Percentiles rank a stretch among this genome's conserved stretches.
These are phyloP conservation scores for Nemoura dubitans DNA, from an alignment of 2,888 invertebrate genomes.

Conservation along the genomic window DNA sequence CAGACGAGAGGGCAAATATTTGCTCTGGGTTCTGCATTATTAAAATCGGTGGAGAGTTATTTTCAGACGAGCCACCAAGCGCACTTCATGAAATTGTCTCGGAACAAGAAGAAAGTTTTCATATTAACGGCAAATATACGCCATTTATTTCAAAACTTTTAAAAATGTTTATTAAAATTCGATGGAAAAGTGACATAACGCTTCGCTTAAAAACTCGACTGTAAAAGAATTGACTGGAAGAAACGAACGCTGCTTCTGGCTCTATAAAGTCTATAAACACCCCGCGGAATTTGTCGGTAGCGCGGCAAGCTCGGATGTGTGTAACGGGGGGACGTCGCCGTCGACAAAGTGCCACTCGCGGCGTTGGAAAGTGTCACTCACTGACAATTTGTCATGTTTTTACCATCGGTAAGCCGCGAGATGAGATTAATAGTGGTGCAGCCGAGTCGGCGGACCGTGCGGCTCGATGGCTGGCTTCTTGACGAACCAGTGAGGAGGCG, in stretches of 20 bases:
- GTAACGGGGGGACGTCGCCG: too few relatives aligned
- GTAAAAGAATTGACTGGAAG: too few relatives aligned
- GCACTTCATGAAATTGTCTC: not conserved
- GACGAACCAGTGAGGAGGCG: not conserved
- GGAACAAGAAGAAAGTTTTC: not conserved
- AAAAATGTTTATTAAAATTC: not conserved
- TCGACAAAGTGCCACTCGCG: conserved; percentile 8
- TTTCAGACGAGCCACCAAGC: not conserved
- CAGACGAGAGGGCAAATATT: not conserved
- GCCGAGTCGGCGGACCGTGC: not conserved
- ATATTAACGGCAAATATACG: not conserved
- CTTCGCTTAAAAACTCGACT: too few relatives aligned
- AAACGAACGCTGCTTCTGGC: too few relatives aligned
- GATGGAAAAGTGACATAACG: not conserved
- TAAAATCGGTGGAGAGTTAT: not conserved
- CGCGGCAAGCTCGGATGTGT: too few relatives aligned
- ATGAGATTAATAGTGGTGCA: conserved; percentile 18
- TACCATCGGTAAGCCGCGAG: not conserved
- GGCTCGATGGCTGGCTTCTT: not conserved
- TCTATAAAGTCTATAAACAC: too few relatives aligned
- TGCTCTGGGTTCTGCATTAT: not conserved
- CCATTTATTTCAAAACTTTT: not conserved
- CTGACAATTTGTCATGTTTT: conserved; percentile 37
- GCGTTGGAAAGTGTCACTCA: conserved; percentile 22
- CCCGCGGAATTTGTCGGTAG: too few relatives aligned